Percentiles rank a stretch among this genome's conserved stretches.
Evolutionary conservation across 1,140 invertebrate species (phyloP).

Genomic region (Drosophila sp.): DNA sequence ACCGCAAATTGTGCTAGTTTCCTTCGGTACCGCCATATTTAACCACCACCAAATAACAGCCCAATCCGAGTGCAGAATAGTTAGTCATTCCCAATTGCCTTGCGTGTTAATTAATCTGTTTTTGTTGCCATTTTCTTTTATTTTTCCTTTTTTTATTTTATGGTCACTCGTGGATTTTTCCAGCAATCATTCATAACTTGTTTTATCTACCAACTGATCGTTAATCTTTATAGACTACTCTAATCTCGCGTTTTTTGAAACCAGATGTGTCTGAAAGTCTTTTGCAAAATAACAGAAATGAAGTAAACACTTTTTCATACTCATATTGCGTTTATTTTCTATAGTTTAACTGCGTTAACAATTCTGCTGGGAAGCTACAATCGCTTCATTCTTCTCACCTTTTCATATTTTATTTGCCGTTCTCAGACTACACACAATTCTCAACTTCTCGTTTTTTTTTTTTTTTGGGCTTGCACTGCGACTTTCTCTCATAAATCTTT

Average conservation of each 20-base stretch:
- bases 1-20: slow-evolving; percentile 37
- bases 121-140: neutral
- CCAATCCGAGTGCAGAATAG: neutral
- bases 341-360: neutral
- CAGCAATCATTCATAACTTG: slow-evolving; percentile 20
- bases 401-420: neutral
- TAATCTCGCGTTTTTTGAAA: neutral
- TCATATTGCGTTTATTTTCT: neutral
- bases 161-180: slow-evolving; percentile 20
- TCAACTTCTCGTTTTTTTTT: slow-evolving; percentile 20
- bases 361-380: slow-evolving; percentile 12
- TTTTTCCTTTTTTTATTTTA: slow-evolving; percentile 11
- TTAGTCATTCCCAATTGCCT: slow-evolving; percentile 12
- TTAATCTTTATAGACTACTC: slow-evolving; percentile 5
- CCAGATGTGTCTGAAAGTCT: neutral
- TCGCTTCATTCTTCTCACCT: neutral
- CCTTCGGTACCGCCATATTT: slow-evolving; percentile 11
- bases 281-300: neutral
- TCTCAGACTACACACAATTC: slow-evolving; percentile 18
- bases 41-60: neutral
- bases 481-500: slow-evolving; percentile 54
- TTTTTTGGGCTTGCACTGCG: slow-evolving; percentile 1
- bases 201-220: slow-evolving; percentile 14
- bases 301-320: neutral
- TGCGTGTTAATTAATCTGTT: slow-evolving; percentile 30